Base-by-base conservation (phyloP, 2,888 invertebrate genomes). In the Bombyx huttoni region DNA sequence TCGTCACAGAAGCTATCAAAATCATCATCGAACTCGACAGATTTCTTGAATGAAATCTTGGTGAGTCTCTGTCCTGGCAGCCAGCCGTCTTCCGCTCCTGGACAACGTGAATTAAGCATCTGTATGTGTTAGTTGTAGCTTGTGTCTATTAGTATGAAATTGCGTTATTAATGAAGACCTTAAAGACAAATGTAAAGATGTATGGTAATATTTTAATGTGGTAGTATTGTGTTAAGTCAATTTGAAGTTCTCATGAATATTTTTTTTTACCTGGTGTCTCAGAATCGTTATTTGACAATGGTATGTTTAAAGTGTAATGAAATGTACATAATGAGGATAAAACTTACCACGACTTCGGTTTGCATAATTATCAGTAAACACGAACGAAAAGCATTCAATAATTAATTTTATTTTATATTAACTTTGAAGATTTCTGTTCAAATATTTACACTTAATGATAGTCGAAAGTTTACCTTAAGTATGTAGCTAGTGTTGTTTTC, bases 61-160 rank as follows among this genome's bases (percentile, higher is more conserved):
- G 87, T 82, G 68, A 89, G 78, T 73, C 89, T 82, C 74, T 88
- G 89, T 71, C 89, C 89, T 56, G 88, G 89, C 73, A 88, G 84
- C 89, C 89, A 88, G 73, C 86, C 86, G 67, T 81, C 85, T 69
- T 81, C 78, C 73, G 76, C 79, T 71, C 86, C 88, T 89, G 80
- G 68, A 85, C 75, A 85, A 82, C 63, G 75, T 75, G 65, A 80
- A 73, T 63, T 78, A 79, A 79, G 73, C 73, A 77, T 75, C 73
- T 67, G 70, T 75, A 62, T 72, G 70, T 73, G 72, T 76, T 65
- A 60, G 63, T 67, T 54, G 34, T 48, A 52, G 64, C 62, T 60
- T 51, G 54, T 60, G 61, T 50, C 13, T 24, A 24, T 52, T 12
- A 10, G 45, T 40, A 47, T 40, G 40, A 40, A 8, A 40, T 40